Percentiles rank a stretch among this genome's conserved stretches.
These are phyloP conservation scores for Fukomys damarensis DNA, from an alignment of 2,113 vertebrate genomes.

Conservation along the genomic window DNA sequence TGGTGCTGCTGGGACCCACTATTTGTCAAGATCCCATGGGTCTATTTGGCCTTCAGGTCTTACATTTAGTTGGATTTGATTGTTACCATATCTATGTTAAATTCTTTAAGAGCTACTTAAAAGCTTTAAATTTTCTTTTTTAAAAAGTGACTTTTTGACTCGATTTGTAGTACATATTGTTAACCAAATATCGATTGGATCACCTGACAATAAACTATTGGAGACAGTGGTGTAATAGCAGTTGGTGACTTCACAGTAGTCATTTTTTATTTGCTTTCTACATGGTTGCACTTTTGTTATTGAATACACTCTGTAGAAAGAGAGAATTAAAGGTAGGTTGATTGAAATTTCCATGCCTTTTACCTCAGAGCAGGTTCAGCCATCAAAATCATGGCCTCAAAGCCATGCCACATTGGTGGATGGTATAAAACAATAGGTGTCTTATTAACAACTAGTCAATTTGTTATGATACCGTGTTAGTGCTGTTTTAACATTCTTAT, in stretches of 20 bases:
- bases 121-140: neutral
- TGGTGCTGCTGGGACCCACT: neutral
- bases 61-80: neutral
- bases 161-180: neutral
- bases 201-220: neutral
- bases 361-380: neutral
- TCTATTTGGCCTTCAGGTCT: neutral
- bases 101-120: neutral
- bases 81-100: neutral
- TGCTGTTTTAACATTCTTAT: neutral
- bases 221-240: neutral
- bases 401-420: neutral
- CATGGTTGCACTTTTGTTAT: neutral
- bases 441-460: neutral
- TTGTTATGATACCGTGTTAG: neutral
- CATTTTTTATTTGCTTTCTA: neutral
- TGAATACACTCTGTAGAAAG: neutral
- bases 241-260: neutral
- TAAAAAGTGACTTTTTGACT: neutral
- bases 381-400: neutral
- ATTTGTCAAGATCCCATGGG: neutral
- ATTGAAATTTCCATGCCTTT: constrained; percentile 6
- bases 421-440: neutral
- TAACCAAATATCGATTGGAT: neutral
- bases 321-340: neutral